These are phyloP conservation scores for Notolepis coatsorum DNA, from an alignment of 2,797 vertebrate species.

Conservation along the genomic window DNA sequence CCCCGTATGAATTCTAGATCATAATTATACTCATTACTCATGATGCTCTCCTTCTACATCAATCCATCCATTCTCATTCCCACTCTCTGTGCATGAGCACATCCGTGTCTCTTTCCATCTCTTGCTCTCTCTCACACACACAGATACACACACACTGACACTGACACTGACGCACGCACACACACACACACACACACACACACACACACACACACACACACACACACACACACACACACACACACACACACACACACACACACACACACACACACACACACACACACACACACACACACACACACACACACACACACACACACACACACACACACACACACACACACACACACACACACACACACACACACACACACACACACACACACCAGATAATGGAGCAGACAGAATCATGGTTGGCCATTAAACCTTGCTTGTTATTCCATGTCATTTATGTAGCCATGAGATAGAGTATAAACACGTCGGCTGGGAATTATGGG, in stretches of 20 bases:
- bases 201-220: not conserved
- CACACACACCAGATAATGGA: not conserved
- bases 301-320: conserved; percentile 8
- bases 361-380: not conserved
- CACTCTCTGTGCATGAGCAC: conserved; percentile 27
- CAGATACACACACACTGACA: not conserved
- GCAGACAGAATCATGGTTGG: conserved; percentile 21
- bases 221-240: not conserved
- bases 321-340: not conserved
- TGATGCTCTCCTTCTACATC: conserved; percentile 54
- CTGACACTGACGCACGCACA: not conserved
- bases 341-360: not conserved
- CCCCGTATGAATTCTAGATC: conserved; percentile 56
- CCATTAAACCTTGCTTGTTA: conserved; percentile 38
- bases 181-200: not conserved
- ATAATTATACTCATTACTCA: conserved; percentile 83
- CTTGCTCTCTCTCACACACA: not conserved
- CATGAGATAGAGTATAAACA: conserved; percentile 26
- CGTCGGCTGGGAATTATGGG: not conserved
- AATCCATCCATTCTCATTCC: conserved; percentile 63
- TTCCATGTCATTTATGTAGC: conserved; percentile 34
- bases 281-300: not conserved
- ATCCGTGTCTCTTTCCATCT: conserved; percentile 17
- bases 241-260: not conserved
- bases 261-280: not conserved